Base-by-base conservation (phyloP, 2,888 invertebrate genomes). In the Xestia c-nigrum region DNA sequence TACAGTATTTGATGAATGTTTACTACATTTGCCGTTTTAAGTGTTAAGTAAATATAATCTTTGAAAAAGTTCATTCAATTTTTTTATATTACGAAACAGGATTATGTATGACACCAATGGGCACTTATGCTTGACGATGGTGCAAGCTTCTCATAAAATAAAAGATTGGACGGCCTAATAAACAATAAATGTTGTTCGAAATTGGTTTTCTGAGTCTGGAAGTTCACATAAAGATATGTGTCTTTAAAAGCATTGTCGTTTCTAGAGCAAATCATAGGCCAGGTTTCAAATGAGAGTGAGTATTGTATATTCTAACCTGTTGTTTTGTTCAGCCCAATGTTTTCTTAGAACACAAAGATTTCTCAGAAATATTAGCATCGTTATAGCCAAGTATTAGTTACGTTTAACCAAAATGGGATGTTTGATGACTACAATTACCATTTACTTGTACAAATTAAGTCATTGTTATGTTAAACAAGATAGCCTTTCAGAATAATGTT, bases 361-460 rank as follows among this genome's bases (percentile, higher is more conserved):
- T 76, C 71, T 66, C 3, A 57, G 71, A 70, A 83, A 68, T 78
- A 74, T 76, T 76, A 61, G 63, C 80, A 76, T 78, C 61, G 16
- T 64, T 66, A 64, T 57, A 40, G n/a, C 47, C 31, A 72, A 59
- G 24, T 61, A 80, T 78, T 77, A 73, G 81, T 75, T 47, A 67
- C 77, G 63, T 86, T 72, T 55, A 55, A 46, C 66, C 9, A 43
- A 71, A 88, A 83, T 78, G 55, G 10, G 38, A 61, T n/a, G 24
- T 65, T 61, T 82, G 71, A 86, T 70, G 86, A 72, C 86, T 63
- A 64, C 46, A 31, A 78, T 88, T 69, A 74, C 46, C 47, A 65
- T 76, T 79, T 73, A 40, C 46, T 55, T 63, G 52, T 70, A 52
- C 52, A 74, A 74, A 74, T 69, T 67, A 57, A 46, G 61, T 61